phyloP scores from a whole-genome alignment of 2,888 invertebrate genomes.

The Selenia dentaria region DNA sequence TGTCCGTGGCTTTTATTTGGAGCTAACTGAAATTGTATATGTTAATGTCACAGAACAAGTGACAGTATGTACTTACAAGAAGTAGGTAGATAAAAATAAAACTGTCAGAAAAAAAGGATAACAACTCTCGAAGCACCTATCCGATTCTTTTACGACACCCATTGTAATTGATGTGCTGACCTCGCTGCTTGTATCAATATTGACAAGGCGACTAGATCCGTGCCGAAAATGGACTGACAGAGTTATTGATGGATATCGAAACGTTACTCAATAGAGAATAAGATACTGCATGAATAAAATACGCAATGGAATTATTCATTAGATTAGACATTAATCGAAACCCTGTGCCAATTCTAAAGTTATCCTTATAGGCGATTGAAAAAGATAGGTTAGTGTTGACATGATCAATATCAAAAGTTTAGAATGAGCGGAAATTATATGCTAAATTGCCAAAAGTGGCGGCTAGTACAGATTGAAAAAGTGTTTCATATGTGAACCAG shows the following conservation, averaged over 20 bases:
- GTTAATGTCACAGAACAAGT: slow-evolving; percentile 3
- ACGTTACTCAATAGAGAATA: slow-evolving; percentile 17
- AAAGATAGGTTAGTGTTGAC: too few species aligned
- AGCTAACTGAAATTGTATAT: slow-evolving; percentile 8
- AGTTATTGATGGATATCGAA: slow-evolving; percentile 31
- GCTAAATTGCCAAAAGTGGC: too few species aligned
- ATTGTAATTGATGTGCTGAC: slow-evolving; percentile 51
- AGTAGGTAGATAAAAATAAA: slow-evolving; percentile 1
- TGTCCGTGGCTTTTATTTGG: slow-evolving; percentile 1
- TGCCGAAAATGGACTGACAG: slow-evolving; percentile 37
- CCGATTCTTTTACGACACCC: slow-evolving; percentile 43
- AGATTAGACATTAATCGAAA: slow-evolving; percentile 1
- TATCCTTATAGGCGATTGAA: not conserved
- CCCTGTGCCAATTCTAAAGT: not conserved
- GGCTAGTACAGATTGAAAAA: too few species aligned
- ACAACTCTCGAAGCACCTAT: slow-evolving; percentile 8
- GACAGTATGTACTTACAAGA: not conserved
- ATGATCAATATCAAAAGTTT: too few species aligned
- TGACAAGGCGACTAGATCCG: slow-evolving; percentile 35
- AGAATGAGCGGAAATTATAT: too few species aligned
- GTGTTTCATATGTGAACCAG: too few species aligned
- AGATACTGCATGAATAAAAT: slow-evolving; percentile 14
- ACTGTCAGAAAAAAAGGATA: slow-evolving; percentile 21
- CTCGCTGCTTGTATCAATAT: slow-evolving; percentile 46
- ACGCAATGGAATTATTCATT: slow-evolving; percentile 28